A percentile compares a stretch with the other conserved stretches of the same genome.
phyloP scores from a whole-genome alignment of 2,113 vertebrate species.

The Albula goreensis region DNA sequence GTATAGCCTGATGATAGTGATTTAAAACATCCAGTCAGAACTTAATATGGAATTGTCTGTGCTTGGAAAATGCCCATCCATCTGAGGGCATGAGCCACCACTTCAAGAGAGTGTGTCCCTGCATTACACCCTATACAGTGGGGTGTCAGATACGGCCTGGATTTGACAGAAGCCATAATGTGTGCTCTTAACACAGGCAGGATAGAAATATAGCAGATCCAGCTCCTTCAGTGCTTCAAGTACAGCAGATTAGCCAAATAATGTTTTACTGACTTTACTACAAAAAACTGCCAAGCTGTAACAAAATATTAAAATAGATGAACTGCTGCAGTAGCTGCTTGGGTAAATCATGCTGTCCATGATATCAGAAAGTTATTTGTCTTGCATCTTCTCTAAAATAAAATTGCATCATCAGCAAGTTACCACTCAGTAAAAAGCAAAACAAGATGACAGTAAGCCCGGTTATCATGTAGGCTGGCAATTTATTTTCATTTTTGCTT shows the following conservation, averaged over 20 bases:
- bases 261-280: not conserved
- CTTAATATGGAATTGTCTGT: no score
- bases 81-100: no score
- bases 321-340: not conserved
- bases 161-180: no score
- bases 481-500: not conserved
- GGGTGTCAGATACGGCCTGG: no score
- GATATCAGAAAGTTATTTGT: not conserved
- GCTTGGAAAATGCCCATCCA: no score
- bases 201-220: no score
- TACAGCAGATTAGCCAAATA: not conserved
- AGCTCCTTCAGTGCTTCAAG: no score
- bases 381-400: not conserved
- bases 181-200: no score
- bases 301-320: not conserved
- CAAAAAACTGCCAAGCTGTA: not conserved
- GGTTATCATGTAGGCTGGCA: not conserved
- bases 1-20: no score
- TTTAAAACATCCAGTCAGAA: no score
- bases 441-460: not conserved
- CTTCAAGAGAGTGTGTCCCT: no score
- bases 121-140: not conserved
- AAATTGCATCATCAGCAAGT: not conserved
- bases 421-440: not conserved
- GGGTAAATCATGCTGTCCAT: not conserved